Conservation (phyloP, 2,797 vertebrate genomes). For the Cirrhinus mrigala region DNA sequence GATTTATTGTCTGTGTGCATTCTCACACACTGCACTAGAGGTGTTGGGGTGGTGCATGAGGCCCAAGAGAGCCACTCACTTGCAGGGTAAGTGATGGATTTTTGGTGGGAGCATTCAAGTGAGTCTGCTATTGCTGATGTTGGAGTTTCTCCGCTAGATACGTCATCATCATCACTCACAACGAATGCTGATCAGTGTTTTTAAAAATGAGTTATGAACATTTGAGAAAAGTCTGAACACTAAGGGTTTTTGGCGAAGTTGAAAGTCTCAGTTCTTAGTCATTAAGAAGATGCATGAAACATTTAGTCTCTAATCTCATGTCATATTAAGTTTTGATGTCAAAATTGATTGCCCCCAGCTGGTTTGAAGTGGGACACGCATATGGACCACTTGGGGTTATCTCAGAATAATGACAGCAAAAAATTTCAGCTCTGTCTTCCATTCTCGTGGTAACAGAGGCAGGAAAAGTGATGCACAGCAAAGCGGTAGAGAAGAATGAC, state of each 20-base stretch:
- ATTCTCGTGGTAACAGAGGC: conserved; percentile 45
- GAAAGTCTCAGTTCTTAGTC: conserved; percentile 20
- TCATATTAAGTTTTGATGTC: conserved; percentile 33
- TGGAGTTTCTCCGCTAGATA: conserved; percentile 40
- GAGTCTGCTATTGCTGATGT: conserved; percentile 57
- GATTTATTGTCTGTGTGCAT: background rate
- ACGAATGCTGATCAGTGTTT: conserved; percentile 36
- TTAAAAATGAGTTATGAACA: conserved; percentile 27
- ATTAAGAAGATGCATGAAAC: conserved; percentile 22
- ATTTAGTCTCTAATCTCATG: conserved; percentile 12
- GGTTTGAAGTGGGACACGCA: conserved; percentile 39
- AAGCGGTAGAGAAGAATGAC: conserved; percentile 28
- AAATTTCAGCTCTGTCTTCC: background rate
- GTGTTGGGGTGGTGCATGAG: conserved; percentile 4
- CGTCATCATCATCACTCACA: conserved; percentile 52
- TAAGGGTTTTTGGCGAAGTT: conserved; percentile 10
- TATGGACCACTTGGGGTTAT: conserved; percentile 47
- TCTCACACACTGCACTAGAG: conserved; percentile 10
- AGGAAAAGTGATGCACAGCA: conserved; percentile 25
- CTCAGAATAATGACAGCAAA: conserved; percentile 20
- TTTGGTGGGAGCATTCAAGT: conserved; percentile 41
- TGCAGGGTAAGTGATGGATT: conserved; percentile 50
- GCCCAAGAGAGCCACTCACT: conserved; percentile 31
- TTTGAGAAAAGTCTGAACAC: conserved; percentile 1
- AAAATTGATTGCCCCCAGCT: conserved; percentile 38